These are phyloP conservation scores for Cliona cf. orientalis DNA, from an alignment of 37 sponge, comb jelly and placozoan species.

Conservation along the genomic window DNA sequence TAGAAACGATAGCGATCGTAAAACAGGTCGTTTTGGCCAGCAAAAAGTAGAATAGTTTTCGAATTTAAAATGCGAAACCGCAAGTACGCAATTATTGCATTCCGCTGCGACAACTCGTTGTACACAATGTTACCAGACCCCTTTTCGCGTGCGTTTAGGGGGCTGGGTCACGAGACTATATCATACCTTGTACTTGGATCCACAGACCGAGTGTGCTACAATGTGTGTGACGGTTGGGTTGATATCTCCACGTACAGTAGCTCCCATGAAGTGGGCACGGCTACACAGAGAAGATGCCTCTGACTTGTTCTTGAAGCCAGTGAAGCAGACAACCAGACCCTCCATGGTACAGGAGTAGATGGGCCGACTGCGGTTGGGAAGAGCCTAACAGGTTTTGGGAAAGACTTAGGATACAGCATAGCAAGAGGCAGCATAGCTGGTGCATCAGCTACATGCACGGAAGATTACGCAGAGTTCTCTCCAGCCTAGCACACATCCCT, in stretches of 20 bases:
- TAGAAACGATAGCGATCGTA: too few species aligned
- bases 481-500: too few species aligned
- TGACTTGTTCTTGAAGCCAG: conserved; percentile 83
- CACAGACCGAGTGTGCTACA: conserved; percentile 85
- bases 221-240: conserved; percentile 83
- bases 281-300: conserved; percentile 58
- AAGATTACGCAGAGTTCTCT: too few species aligned
- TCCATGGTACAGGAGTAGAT: conserved; percentile 71
- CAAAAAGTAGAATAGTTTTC: too few species aligned
- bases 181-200: conserved; percentile 88
- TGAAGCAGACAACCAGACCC: conserved; percentile 76
- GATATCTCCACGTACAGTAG: conserved; percentile 85
- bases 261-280: conserved; percentile 88
- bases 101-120: too few species aligned
- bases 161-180: too few species aligned
- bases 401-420: neutral
- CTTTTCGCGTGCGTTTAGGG: too few species aligned
- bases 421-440: neutral
- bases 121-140: too few species aligned
- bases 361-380: conserved; percentile 68
- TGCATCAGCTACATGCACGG: neutral
- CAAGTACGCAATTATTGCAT: too few species aligned
- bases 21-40: too few species aligned
- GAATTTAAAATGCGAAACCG: too few species aligned
- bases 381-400: conserved; percentile 27